phyloP scores from a whole-genome alignment of 2,797 vertebrate species.

The Fratercula arctica region DNA sequence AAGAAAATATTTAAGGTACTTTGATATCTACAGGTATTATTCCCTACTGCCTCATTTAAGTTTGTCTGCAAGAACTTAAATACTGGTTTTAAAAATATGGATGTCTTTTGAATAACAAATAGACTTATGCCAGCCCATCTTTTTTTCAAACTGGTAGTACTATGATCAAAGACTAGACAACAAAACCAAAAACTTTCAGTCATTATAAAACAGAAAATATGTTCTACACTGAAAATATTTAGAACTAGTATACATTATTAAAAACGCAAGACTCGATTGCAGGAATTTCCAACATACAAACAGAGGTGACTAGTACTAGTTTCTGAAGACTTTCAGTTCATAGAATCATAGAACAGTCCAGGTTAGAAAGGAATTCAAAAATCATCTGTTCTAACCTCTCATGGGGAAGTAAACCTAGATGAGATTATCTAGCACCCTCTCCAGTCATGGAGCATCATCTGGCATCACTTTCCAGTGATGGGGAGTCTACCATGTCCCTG shows the following conservation, averaged over 20 bases:
- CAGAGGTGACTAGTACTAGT: rapidly evolving
- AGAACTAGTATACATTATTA: neutral
- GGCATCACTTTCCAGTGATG: neutral
- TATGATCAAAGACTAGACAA: neutral
- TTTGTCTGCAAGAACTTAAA: neutral
- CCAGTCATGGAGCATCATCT: neutral
- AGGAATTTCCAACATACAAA: neutral
- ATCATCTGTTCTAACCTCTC: neutral
- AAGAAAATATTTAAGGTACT: neutral
- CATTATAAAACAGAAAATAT: neutral
- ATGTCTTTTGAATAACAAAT: neutral
- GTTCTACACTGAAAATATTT: neutral
- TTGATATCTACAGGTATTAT: neutral
- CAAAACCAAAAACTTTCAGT: neutral
- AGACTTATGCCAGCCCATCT: neutral
- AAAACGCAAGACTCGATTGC: neutral
- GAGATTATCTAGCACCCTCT: neutral
- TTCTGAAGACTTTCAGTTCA: neutral
- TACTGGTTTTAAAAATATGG: neutral
- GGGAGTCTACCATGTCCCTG: neutral
- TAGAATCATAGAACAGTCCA: neutral
- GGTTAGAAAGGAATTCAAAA: neutral
- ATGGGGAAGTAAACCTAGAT: neutral
- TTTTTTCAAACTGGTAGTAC: neutral
- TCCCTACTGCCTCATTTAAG: neutral